These are phyloP conservation scores for Xenotilapia flavipinnis DNA, from an alignment of 2,113 vertebrate genomes.

Conservation along the genomic window DNA sequence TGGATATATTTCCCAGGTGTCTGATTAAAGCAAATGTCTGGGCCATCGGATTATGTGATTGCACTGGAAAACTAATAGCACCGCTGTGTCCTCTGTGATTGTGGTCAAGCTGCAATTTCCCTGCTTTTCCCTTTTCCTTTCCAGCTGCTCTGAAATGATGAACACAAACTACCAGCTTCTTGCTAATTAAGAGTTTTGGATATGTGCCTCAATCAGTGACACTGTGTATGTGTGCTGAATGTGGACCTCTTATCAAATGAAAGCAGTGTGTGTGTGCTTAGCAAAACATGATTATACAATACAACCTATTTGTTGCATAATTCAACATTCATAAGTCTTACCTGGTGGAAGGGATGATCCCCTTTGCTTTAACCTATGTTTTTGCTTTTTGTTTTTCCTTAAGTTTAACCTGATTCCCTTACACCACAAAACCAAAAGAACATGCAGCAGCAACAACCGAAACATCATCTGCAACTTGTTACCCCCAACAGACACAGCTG, in stretches of 20 bases:
- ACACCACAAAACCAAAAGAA: neutral
- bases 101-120: constrained; percentile 51
- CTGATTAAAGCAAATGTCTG: constrained; percentile 47
- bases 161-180: constrained; percentile 40
- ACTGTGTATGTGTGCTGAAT: neutral
- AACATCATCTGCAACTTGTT: constrained; percentile 1
- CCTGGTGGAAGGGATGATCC: neutral
- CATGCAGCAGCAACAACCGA: neutral
- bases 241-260: neutral
- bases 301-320: neutral
- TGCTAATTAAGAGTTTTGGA: constrained; percentile 6
- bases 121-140: neutral
- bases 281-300: neutral
- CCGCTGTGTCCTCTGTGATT: constrained; percentile 43
- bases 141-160: constrained; percentile 31
- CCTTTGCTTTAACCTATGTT: neutral
- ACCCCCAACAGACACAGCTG: neutral
- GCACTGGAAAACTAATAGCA: constrained; percentile 37
- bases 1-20: constrained; percentile 52
- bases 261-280: neutral
- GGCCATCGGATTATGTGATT: constrained; percentile 43
- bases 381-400: neutral
- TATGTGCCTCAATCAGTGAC: neutral
- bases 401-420: neutral
- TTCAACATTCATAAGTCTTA: neutral